A percentile compares a stretch with the other conserved stretches of the same genome.
Evolutionary conservation across 2,888 invertebrate genomes (phyloP).

Genomic region (Clostera curtula): DNA sequence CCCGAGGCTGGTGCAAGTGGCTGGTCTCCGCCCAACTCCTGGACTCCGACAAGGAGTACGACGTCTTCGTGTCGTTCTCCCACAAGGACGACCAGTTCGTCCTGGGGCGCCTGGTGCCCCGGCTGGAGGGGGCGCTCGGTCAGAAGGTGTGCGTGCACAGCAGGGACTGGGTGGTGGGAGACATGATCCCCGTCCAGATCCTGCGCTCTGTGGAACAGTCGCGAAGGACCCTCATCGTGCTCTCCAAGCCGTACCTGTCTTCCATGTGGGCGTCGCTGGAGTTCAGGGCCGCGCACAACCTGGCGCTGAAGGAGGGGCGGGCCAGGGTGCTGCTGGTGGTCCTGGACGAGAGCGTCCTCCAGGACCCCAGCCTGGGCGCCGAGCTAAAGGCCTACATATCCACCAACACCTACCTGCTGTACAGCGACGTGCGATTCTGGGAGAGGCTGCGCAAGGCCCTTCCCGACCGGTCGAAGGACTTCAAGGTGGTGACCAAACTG

Average conservation of each 20-base stretch:
- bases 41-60: conserved; percentile 63
- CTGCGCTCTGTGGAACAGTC: conserved; percentile 81
- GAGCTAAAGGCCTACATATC: neutral
- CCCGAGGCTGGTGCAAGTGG: conserved; percentile 11
- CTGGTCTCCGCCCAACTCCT: conserved; percentile 13
- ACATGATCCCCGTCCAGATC: conserved; percentile 82
- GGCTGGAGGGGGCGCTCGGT: conserved; percentile 71
- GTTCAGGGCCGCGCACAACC: conserved; percentile 69
- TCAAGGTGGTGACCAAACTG: neutral
- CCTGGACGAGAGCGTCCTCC: conserved; percentile 67
- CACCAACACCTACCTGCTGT: neutral
- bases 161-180: conserved; percentile 84
- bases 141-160: conserved; percentile 78
- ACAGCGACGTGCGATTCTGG: neutral
- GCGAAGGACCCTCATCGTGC: conserved; percentile 39
- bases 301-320: conserved; percentile 58
- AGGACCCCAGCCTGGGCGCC: neutral
- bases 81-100: conserved; percentile 84
- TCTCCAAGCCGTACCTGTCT: conserved; percentile 24
- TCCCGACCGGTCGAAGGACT: neutral
- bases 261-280: conserved; percentile 80
- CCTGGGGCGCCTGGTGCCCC: conserved; percentile 77
- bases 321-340: conserved; percentile 81
- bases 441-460: neutral
- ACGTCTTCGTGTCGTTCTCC: conserved; percentile 88